Evolutionary conservation across 35 echinoderm and acorn worm species (phyloP).

Genomic region (Chiridota heheva): DNA sequence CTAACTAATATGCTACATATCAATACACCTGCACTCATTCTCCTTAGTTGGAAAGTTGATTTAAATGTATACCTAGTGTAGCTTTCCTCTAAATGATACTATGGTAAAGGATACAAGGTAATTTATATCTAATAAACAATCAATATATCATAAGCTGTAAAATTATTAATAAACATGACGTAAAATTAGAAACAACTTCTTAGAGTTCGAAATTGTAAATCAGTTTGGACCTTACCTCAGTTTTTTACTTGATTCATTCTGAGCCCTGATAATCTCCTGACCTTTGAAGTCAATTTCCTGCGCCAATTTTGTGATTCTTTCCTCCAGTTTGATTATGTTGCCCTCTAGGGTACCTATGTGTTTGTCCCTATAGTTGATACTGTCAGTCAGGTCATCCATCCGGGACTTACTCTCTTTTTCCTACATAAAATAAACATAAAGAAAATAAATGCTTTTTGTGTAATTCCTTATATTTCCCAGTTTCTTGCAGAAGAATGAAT

Average conservation of each 20-base stretch:
- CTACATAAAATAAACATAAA: constrained; percentile 26
- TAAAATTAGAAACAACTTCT: not conserved
- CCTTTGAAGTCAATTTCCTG: constrained; percentile 85
- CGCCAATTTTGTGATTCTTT: constrained; percentile 43
- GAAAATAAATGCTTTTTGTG: not conserved
- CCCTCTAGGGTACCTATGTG: constrained; percentile 82
- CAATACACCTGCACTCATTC: no score
- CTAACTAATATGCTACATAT: no score
- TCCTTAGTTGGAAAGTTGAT: no score
- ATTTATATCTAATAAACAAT: no score
- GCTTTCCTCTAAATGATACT: no score
- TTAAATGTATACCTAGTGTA: no score
- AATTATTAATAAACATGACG: no score
- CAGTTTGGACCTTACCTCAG: constrained; percentile 52
- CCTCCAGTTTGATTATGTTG: constrained; percentile 51
- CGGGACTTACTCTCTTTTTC: constrained; percentile 66
- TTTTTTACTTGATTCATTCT: constrained; percentile 71
- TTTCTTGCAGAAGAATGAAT: no score
- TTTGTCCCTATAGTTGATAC: constrained; percentile 70
- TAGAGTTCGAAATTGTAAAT: not conserved
- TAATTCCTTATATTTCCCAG: not conserved
- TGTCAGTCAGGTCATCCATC: constrained; percentile 68
- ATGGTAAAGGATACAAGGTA: no score
- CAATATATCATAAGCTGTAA: no score
- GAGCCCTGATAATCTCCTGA: constrained; percentile 82